These are phyloP conservation scores for Pseudochirops corinnae DNA, from an alignment of 2,797 vertebrate genomes.

Conservation along the genomic window DNA sequence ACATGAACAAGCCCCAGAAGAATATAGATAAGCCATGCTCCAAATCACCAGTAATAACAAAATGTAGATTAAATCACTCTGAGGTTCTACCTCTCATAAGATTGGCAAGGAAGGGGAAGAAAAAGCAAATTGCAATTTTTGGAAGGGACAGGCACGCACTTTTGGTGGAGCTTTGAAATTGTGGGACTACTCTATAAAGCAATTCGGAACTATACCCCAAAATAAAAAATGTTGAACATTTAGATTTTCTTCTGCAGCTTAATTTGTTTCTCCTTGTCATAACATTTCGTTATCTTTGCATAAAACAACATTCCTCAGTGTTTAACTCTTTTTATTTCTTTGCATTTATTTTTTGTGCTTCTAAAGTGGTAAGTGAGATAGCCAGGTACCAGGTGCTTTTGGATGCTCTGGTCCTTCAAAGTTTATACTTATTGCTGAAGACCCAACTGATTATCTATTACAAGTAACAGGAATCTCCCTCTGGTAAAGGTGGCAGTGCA, in stretches of 20 bases:
- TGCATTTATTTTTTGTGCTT: not conserved
- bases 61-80: not conserved
- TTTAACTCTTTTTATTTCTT: not conserved
- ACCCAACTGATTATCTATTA: conserved; percentile 89
- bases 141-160: not conserved
- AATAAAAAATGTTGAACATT: not conserved
- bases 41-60: not conserved
- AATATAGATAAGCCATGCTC: not conserved
- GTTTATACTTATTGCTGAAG: conserved; percentile 92
- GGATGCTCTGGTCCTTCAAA: conserved; percentile 92
- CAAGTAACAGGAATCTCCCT: conserved; percentile 89
- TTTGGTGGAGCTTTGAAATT: not conserved
- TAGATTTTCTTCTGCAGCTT: not conserved
- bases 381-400: conserved; percentile 88
- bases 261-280: not conserved
- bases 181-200: not conserved
- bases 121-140: not conserved
- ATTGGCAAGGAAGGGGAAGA: not conserved
- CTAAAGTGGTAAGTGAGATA: conserved; percentile 88
- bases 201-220: not conserved
- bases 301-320: not conserved
- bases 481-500: conserved; percentile 90
- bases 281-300: not conserved
- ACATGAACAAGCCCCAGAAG: not conserved
- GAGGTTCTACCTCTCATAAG: not conserved